Conservation (phyloP, 2,113 vertebrate genomes). For the Acinonyx jubatus region DNA sequence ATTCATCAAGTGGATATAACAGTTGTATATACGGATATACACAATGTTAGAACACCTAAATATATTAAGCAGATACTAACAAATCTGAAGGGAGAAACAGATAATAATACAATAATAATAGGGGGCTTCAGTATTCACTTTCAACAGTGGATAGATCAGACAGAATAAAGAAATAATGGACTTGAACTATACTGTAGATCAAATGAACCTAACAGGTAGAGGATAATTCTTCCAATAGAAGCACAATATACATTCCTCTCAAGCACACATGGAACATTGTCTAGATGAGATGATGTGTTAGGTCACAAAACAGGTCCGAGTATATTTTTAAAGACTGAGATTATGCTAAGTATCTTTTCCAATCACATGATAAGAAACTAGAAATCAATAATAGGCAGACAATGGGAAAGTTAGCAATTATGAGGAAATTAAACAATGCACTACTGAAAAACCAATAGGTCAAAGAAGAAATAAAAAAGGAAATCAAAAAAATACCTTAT, state of each 20-base stretch:
- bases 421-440: neutral
- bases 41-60: neutral
- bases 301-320: neutral
- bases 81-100: neutral
- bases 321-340: neutral
- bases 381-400: neutral
- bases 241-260: neutral
- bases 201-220: neutral
- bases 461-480: neutral
- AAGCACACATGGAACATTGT: neutral
- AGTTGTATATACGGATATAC: neutral
- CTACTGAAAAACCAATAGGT: neutral
- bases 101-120: neutral
- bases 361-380: neutral
- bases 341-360: neutral
- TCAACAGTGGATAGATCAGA: neutral
- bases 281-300: neutral
- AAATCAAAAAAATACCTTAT: neutral
- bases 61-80: neutral
- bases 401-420: neutral
- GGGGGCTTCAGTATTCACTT: neutral
- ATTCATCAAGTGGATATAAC: neutral
- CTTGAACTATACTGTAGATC: neutral
- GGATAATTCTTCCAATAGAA: neutral
- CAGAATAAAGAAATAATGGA: neutral